Base-by-base conservation (phyloP, 2,113 vertebrate genomes). In the Paedocypris sp. region DNA sequence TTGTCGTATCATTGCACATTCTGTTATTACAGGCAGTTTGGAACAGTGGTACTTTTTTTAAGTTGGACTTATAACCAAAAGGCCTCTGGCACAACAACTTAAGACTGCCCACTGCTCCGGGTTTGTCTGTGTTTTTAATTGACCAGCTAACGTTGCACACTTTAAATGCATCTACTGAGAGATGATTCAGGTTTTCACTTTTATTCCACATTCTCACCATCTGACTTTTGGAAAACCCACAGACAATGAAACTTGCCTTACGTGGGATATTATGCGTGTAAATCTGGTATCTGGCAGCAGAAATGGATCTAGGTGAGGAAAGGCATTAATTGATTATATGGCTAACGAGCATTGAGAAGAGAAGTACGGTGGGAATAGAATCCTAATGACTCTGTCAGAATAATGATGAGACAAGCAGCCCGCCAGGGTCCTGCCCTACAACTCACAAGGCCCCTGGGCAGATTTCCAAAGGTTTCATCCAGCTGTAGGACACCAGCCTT, bases 301-400 rank as follows among this genome's bases (percentile, higher is more conserved):
- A 61, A 64, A 48, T 53, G 45, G 54, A 33, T 45, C 54, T 42
- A 41, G 43, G 54, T 20, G n/a, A 58, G 68, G 68, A 69, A 50
- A 64, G 73, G 63, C 74, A 75, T 67, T 77, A 86, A 87, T 79
- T 64, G 81, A 86, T 86, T 83, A 82, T 75, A 69, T 76, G 19
- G 64, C 79, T 83, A 86, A 87, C 86, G 79, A 82, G 83, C 76
- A 80, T 72, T 80, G 82, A 86, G 83, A 82, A 81, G 79, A 70
- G 53, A 48, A 31, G 53, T 49, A 62, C 46, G 51, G 25, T 77
- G 69, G 77, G 75, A 79, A 78, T 71, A 76, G 73, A 77, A 84
- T 80, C 69, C 73, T 81, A 82, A 84, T 80, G 69, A 70, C 63
- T 77, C 72, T 81, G 80, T 82, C 82, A 82, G 77, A 72, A 62